Evolutionary conservation across 2,113 vertebrate genomes (phyloP), one percentile per base, ranked within the genome.

Genomic region (Taurulus bubalis): DNA sequence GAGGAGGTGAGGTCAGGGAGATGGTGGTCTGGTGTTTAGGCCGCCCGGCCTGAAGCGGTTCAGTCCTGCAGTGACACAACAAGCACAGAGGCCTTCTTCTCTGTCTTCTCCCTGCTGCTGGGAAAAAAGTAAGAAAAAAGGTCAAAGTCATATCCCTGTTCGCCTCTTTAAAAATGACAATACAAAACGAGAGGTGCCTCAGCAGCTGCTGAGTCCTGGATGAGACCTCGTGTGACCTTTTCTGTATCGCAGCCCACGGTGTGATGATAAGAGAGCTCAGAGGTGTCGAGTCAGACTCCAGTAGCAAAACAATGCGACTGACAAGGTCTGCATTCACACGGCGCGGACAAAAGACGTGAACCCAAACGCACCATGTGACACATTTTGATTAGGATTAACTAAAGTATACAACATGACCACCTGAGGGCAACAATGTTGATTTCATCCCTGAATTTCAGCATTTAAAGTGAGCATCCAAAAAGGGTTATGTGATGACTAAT

Each of bases 231-330:
- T 40, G 65, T 63, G 83, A 82, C 78, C 78, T 87, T 68, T 63
- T 45, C 9, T 55, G 38, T 59, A 71, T 72, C 60, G 0, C 69
- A 59, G 69, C 15, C 34, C 83, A 62, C 5, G 60, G 76, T 75
- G 74, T 38, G 87, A 83, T 40, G 88, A 91, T 90, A 87, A 86
- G 75, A 38, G 69, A 47, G 77, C 80, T 69, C 34, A 53, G 42
- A 84, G 80, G 80, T 66, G 88, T 77, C 42, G 47, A 75, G 20
- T 58, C 73, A 10, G 45, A 67, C 49, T 73, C 26, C 6, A 18
- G 69, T 8, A 69, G 75, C 56, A 28, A 26, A 4, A 73, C 36
- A 63, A 30, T 32, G 84, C 55, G 22, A 34, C 1, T 4, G n/a
- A 59, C 15, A 8, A 55, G 32, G 24, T 64, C 0, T 64, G 30